phyloP scores from a whole-genome alignment of 2,113 vertebrate species.

The Cromileptes altivelis region DNA sequence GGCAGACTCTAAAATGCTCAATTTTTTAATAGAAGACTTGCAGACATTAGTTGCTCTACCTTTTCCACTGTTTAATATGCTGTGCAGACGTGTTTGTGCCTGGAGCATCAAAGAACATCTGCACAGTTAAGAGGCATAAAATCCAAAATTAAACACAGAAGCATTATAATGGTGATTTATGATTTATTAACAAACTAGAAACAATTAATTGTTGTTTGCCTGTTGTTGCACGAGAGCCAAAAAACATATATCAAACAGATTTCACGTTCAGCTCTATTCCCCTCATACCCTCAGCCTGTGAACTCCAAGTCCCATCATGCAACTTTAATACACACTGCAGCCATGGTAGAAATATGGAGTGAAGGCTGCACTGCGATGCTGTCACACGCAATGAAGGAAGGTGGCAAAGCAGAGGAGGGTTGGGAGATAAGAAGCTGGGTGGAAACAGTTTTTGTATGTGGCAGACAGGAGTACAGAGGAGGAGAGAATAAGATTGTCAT shows the following conservation, averaged over 20 bases:
- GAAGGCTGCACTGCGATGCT: not conserved
- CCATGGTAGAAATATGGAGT: slow-evolving; percentile 3
- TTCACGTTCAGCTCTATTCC: not conserved
- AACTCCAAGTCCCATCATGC: slow-evolving; percentile 43
- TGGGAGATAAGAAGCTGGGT: not conserved
- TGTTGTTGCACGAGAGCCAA: not conserved
- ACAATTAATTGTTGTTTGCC: not conserved
- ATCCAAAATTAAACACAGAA: not conserved
- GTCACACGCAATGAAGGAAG: not conserved
- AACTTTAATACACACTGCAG: slow-evolving; percentile 43
- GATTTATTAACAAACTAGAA: not conserved
- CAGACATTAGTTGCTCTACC: not conserved
- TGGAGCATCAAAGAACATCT: not conserved
- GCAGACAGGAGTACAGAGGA: too few relatives aligned
- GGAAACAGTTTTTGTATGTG: not conserved
- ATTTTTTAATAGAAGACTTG: too few relatives aligned
- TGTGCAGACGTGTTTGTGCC: not conserved
- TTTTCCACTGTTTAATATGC: not conserved
- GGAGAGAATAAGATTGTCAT: not conserved
- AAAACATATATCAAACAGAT: not conserved
- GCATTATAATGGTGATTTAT: not conserved
- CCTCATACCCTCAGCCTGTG: not conserved
- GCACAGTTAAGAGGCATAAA: not conserved
- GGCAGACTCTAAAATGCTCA: not conserved
- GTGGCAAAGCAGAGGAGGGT: not conserved